Conservation (phyloP, 2,113 vertebrate genomes). For the Lampris megalopsis region DNA sequence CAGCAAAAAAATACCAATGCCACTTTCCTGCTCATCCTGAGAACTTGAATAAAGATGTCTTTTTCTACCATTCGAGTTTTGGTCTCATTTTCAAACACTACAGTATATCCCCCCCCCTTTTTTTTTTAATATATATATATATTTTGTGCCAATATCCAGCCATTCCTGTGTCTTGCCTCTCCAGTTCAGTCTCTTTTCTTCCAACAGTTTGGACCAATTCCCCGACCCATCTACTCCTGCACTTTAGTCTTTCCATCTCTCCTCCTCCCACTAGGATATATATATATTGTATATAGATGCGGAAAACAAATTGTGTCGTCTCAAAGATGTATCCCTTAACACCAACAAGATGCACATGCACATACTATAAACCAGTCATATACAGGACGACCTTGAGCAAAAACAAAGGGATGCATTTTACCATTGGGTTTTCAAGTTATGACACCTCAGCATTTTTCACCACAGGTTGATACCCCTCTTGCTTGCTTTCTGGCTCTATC, state of each 20-base stretch:
- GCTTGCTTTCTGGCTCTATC: not conserved
- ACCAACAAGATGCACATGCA: not conserved
- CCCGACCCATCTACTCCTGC: too few relatives aligned
- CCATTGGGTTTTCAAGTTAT: not conserved
- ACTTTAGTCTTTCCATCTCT: not conserved
- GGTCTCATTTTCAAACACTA: slow-evolving; percentile 46
- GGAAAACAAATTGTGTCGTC: slow-evolving; percentile 29
- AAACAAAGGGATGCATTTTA: slow-evolving; percentile 3
- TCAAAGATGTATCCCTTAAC: slow-evolving; percentile 29
- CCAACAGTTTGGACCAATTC: slow-evolving; percentile 40
- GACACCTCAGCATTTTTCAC: not conserved
- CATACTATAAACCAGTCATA: not conserved
- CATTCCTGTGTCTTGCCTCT: slow-evolving; percentile 50
- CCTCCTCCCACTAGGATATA: not conserved
- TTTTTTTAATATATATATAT: not conserved
- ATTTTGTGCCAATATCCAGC: slow-evolving; percentile 43
- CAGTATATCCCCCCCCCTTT: slow-evolving; percentile 17
- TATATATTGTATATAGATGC: slow-evolving; percentile 11
- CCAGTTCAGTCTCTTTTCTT: slow-evolving; percentile 57
- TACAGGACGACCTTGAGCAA: not conserved
- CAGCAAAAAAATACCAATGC: not conserved
- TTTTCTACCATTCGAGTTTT: slow-evolving; percentile 45
- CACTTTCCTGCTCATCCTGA: slow-evolving; percentile 4
- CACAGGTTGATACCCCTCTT: not conserved
- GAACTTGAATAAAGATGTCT: slow-evolving; percentile 51